Conservation (phyloP, 1,140 invertebrate species). For the Mactra quadrangularis region DNA sequence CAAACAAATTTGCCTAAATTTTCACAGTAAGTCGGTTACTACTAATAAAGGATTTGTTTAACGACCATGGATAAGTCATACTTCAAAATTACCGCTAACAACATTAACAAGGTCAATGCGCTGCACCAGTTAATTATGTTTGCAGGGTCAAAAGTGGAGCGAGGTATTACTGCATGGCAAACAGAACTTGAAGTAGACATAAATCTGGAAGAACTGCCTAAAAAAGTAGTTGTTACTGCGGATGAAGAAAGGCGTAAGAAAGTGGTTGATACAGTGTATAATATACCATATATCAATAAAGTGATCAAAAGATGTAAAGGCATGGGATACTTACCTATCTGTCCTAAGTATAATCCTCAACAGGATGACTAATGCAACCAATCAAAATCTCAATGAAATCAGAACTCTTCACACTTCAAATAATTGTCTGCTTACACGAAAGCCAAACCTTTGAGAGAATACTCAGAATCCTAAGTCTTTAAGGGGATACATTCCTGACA, state of each 20-base stretch:
- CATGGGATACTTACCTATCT: constrained; percentile 21
- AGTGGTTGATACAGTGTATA: constrained; percentile 13
- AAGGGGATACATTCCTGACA: no score
- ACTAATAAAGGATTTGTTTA: background rate
- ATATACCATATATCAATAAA: constrained; percentile 30
- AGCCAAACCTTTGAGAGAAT: no score
- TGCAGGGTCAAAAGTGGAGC: constrained; percentile 24
- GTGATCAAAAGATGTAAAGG: background rate
- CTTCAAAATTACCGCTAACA: background rate
- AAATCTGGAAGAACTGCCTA: background rate
- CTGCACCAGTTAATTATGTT: background rate
- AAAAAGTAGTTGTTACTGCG: background rate
- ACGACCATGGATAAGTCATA: background rate
- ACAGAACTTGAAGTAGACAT: constrained; percentile 10
- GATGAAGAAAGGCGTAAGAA: background rate
- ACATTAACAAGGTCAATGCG: background rate
- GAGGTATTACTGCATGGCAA: constrained; percentile 46
- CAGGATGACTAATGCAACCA: constrained; percentile 25
- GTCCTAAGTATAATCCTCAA: constrained; percentile 8
- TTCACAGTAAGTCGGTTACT: background rate
- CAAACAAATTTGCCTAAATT: background rate
- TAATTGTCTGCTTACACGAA: no score
- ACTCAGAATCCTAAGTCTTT: no score
- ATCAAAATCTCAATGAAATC: no score
- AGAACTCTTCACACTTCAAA: no score